Base-by-base conservation (phyloP, 2,113 vertebrate species). In the Forbesichthys agassizii region DNA sequence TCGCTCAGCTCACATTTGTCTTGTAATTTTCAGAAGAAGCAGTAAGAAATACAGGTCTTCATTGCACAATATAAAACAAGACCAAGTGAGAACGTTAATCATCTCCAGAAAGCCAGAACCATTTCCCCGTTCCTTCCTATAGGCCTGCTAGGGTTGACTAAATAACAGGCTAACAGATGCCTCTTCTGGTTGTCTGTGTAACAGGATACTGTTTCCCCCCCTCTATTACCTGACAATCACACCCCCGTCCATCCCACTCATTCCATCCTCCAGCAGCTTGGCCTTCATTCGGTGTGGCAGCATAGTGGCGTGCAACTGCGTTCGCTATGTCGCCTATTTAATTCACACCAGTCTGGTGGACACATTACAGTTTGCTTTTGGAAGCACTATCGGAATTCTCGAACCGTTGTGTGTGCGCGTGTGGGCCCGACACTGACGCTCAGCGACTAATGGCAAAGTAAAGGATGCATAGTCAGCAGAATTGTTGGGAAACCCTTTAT, bases 401-500 rank as follows among this genome's bases (percentile, higher is more conserved):
- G 63, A 18, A 54, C 66, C 74, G 77, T 47, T 69, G 74, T 67
- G 73, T 11, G 56, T 47, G 71, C 74, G 6, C 16, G 60, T 46
- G 33, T 47, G 33, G 33, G 20, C 16, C 20, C 33, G 5, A 52
- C 5, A 53, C 64, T 42, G 61, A 61, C 68, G 75, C 79, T 73
- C 72, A 8, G 75, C 75, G 79, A 85, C 79, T 69, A 64, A 60
- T 63, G 42, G 67, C 78, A 63, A 75, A 72, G 75, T 62, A 56
- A 79, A 82, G 86, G 88, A 89, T 82, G 90, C 80, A 77, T 71
- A 83, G 82, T 90, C 87, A 90, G 86, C 90, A 84, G 9, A 87
- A 83, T 76, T 87, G 88, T 85, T 84, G 73, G 79, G 83, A 83
- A 81, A 84, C 75, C 78, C 73, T 18, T 57, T 75, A 71, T 64